Percentiles rank a stretch among this genome's conserved stretches.
Evolutionary conservation across 2,113 vertebrate species (phyloP).

Genomic region (Anthoscopus minutus): DNA sequence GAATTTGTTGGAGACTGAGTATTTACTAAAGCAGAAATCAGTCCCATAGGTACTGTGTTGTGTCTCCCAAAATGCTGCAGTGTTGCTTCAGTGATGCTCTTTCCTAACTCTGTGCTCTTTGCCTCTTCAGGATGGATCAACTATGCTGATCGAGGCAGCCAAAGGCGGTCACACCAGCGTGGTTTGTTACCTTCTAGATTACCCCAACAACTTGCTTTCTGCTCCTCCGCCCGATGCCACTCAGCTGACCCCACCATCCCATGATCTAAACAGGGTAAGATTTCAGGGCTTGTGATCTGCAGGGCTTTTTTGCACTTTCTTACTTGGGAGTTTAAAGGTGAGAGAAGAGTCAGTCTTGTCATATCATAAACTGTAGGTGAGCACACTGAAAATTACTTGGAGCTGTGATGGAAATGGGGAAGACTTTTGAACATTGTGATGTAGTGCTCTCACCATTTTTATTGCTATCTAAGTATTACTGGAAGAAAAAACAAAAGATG

Average conservation of each 20-base stretch:
- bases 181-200: slow-evolving; percentile 97
- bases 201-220: slow-evolving; percentile 97
- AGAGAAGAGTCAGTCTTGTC: neutral
- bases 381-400: neutral
- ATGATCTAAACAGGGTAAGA: slow-evolving; percentile 95
- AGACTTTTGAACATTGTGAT: neutral
- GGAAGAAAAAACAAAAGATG: fast-evolving
- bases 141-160: slow-evolving; percentile 98
- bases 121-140: slow-evolving; percentile 87
- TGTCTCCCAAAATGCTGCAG: neutral
- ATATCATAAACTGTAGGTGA: neutral
- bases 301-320: neutral
- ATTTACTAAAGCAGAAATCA: neutral
- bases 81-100: neutral
- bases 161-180: slow-evolving; percentile 98
- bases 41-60: fast-evolving
- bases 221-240: slow-evolving; percentile 93
- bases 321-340: neutral
- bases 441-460: neutral
- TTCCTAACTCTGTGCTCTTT: neutral
- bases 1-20: neutral
- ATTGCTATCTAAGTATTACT: neutral
- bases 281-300: neutral
- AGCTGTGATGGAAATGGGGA: neutral
- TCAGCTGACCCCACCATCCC: slow-evolving; percentile 95